Evolutionary conservation across 2,113 vertebrate species (phyloP).

Genomic region (Atractosteus spatula): DNA sequence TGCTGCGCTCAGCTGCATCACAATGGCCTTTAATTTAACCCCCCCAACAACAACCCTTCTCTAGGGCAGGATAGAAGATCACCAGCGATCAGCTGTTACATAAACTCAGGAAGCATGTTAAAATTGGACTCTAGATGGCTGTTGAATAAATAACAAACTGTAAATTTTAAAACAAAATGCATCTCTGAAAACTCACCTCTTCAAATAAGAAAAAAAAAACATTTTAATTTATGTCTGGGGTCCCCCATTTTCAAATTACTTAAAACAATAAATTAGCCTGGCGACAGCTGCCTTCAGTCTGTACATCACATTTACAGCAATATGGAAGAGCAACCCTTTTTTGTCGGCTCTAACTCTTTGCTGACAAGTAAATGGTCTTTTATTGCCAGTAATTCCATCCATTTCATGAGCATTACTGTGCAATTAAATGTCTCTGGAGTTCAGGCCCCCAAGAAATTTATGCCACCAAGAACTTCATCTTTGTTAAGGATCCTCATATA

Average conservation of each 20-base stretch:
- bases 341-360: constrained; percentile 11
- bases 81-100: not conserved
- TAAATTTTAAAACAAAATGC: no score
- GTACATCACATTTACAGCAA: no score
- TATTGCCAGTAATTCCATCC: constrained; percentile 5
- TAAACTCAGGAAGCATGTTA: not conserved
- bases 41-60: not conserved
- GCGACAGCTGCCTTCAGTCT: no score
- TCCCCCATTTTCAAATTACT: no score
- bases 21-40: not conserved
- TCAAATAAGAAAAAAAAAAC: no score
- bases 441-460: not conserved
- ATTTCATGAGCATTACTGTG: not conserved
- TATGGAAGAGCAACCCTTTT: not conserved
- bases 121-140: no score
- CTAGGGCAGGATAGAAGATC: not conserved
- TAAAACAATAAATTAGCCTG: no score
- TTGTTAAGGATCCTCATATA: constrained; percentile 1
- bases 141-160: no score
- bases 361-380: constrained; percentile 7
- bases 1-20: not conserved
- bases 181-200: no score
- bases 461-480: constrained; percentile 12
- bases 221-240: no score
- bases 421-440: not conserved